Percentiles rank a stretch among this genome's conserved stretches.
Conservation (phyloP, 2,888 invertebrate genomes). For the Rhogogaster chlorosoma region DNA sequence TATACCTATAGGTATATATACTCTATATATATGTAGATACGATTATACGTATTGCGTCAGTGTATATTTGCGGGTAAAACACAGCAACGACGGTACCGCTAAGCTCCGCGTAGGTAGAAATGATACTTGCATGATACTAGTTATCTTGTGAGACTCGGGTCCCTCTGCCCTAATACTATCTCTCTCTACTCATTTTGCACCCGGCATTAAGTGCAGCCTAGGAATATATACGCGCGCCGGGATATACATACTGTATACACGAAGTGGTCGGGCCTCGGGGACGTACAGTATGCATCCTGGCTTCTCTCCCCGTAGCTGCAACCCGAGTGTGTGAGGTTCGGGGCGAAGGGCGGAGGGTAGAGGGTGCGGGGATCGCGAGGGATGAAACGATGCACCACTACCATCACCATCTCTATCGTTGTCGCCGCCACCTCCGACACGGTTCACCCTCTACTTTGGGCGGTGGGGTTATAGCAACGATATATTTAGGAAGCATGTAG, state of each 20-base stretch:
- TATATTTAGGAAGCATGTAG: constrained; percentile 69
- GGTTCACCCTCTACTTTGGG: constrained; percentile 25
- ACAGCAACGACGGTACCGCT: constrained; percentile 37
- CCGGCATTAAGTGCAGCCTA: constrained; percentile 65
- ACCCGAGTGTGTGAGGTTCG: not conserved
- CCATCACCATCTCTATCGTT: constrained; percentile 30
- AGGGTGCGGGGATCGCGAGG: constrained; percentile 2
- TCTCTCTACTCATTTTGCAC: constrained; percentile 63
- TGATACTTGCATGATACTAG: constrained; percentile 59
- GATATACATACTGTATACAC: not conserved
- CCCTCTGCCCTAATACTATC: constrained; percentile 42
- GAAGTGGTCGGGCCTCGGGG: constrained; percentile 62
- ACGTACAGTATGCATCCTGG: constrained; percentile 60
- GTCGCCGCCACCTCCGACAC: constrained; percentile 41
- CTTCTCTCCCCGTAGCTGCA: constrained; percentile 53
- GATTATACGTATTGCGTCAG: constrained; percentile 44
- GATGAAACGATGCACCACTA: constrained; percentile 44
- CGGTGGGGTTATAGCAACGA: constrained; percentile 63
- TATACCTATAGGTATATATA: not conserved
- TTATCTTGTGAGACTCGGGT: constrained; percentile 60
- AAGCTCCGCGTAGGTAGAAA: constrained; percentile 46
- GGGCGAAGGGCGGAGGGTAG: not conserved
- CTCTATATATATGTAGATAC: not conserved
- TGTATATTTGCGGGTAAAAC: constrained; percentile 42
- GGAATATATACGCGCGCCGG: constrained; percentile 52